phyloP scores from a whole-genome alignment of 2,113 vertebrate species.

The Orthonyx spaldingii region DNA sequence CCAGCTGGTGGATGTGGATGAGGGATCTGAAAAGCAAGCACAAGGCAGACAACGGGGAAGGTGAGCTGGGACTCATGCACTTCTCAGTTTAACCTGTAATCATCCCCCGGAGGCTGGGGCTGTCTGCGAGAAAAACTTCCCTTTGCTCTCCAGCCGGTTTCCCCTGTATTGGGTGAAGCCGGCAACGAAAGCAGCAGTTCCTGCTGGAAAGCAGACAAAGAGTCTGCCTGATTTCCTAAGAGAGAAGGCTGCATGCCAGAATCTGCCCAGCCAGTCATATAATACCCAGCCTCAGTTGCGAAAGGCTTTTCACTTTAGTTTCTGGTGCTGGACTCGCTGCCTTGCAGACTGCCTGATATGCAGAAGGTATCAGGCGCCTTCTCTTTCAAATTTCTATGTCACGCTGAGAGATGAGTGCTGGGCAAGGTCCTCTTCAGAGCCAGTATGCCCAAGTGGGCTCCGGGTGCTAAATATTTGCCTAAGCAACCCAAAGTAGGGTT shows the following conservation, averaged over 20 bases:
- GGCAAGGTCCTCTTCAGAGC: background rate
- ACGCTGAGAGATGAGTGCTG: background rate
- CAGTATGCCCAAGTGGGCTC: background rate
- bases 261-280: conserved; percentile 27
- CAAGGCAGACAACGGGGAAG: background rate
- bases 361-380: background rate
- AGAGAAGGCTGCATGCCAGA: conserved; percentile 62
- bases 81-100: background rate
- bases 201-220: conserved; percentile 73
- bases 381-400: background rate
- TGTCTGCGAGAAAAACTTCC: conserved; percentile 14
- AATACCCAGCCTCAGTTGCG: conserved; percentile 37
- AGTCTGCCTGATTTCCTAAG: conserved; percentile 74
- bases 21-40: background rate
- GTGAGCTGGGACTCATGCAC: background rate
- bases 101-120: background rate
- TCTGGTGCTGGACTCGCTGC: background rate
- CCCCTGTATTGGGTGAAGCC: conserved; percentile 22
- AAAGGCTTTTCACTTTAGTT: conserved; percentile 60
- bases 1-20: rapidly evolving
- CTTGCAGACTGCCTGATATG: background rate
- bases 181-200: conserved; percentile 58
- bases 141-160: conserved; percentile 47
- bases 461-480: rapidly evolving
- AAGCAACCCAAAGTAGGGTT: background rate